These are phyloP conservation scores for Limnodromus scolopaceus DNA, from an alignment of 2,797 vertebrate genomes.

Conservation along the genomic window DNA sequence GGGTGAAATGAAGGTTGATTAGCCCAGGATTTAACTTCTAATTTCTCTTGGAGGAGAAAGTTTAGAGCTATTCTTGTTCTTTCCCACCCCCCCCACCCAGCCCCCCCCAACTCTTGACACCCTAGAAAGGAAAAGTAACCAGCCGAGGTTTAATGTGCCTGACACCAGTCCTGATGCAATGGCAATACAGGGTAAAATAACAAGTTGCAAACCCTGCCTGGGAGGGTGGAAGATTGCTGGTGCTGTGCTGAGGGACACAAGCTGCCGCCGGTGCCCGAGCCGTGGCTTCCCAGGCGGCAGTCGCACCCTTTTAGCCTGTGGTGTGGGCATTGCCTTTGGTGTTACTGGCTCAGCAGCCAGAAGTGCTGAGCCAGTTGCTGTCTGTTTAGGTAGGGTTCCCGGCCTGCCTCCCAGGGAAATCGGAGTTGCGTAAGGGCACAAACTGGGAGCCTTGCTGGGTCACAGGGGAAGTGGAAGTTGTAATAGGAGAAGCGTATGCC, in stretches of 20 bases:
- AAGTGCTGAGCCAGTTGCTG: slow-evolving; percentile 39
- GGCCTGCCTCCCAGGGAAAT: neutral
- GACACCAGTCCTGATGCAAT: neutral
- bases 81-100: too few species aligned
- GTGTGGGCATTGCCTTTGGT: neutral
- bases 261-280: neutral
- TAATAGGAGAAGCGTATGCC: neutral
- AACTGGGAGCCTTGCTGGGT: neutral
- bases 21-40: neutral
- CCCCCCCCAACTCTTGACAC: neutral
- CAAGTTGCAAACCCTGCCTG: slow-evolving; percentile 36
- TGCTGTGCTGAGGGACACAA: neutral
- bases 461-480: neutral
- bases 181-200: neutral
- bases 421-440: rapidly evolving
- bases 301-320: slow-evolving; percentile 17
- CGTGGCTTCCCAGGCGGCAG: neutral
- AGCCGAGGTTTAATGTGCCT: neutral
- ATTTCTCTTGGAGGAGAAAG: neutral
- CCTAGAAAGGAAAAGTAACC: slow-evolving; percentile 12
- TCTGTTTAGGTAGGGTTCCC: neutral
- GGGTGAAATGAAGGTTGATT: neutral
- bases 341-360: neutral
- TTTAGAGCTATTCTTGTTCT: neutral
- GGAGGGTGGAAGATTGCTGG: neutral